Percentiles rank a stretch among this genome's conserved stretches.
Conservation (phyloP, 2,797 vertebrate genomes). For the Spondyliosoma cantharus region DNA sequence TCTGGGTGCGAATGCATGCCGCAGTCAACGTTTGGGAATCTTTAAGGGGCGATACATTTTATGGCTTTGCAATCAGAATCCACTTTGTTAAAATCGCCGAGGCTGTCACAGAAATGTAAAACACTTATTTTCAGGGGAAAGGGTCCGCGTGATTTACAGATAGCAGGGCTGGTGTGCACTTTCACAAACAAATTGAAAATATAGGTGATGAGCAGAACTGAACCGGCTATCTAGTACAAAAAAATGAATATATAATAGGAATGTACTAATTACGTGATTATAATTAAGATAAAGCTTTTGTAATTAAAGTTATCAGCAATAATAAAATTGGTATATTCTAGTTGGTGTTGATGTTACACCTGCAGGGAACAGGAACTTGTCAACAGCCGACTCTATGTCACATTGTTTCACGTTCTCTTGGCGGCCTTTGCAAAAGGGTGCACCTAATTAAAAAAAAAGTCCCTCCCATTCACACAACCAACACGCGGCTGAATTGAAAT, state of each 20-base stretch:
- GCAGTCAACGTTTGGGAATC: constrained; percentile 52
- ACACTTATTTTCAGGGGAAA: constrained; percentile 39
- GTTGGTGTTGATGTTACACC: constrained; percentile 52
- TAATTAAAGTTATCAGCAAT: constrained; percentile 66
- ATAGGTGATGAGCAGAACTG: constrained; percentile 34
- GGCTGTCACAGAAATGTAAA: constrained; percentile 37
- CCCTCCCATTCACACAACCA: constrained; percentile 67
- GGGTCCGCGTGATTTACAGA: constrained; percentile 29
- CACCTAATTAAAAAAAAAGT: constrained; percentile 71
- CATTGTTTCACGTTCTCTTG: constrained; percentile 55
- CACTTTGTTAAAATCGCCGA: constrained; percentile 42
- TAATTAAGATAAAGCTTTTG: constrained; percentile 63
- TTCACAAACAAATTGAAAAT: constrained; percentile 64
- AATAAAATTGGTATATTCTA: constrained; percentile 42
- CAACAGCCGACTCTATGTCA: constrained; percentile 31
- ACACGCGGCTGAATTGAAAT: constrained; percentile 69
- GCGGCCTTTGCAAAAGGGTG: constrained; percentile 30
- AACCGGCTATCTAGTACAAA: constrained; percentile 37
- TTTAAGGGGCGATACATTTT: constrained; percentile 43
- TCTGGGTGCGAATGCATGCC: constrained; percentile 52
- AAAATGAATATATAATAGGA: constrained; percentile 47
- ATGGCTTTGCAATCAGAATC: constrained; percentile 45
- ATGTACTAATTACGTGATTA: constrained; percentile 52
- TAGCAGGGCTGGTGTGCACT: constrained; percentile 29
- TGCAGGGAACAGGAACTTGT: constrained; percentile 45